Percentiles rank a stretch among this genome's conserved stretches.
Evolutionary conservation across 1,140 invertebrate genomes (phyloP).

Genomic region (Drosophila sulfurigaster): DNA sequence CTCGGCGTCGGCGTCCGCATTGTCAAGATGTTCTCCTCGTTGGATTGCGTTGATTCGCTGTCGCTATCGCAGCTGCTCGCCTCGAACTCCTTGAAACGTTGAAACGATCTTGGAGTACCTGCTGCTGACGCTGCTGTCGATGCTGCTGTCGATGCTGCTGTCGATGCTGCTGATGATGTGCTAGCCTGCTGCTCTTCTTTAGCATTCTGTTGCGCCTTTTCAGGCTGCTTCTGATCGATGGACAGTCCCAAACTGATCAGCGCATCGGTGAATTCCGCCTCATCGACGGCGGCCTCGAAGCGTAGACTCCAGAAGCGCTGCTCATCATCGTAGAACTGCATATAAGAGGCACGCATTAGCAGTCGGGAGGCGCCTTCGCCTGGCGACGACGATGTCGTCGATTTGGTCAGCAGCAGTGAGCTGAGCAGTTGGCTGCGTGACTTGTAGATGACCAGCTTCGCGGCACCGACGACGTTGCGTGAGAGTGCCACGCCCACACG

Average conservation of each 20-base stretch:
- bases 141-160: background rate
- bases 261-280: conserved; percentile 36
- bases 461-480: conserved; percentile 12
- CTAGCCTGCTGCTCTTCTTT: background rate
- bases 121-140: background rate
- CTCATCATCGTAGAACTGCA: conserved; percentile 70
- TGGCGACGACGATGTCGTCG: conserved; percentile 10
- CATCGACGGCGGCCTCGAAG: conserved; percentile 50
- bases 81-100: too few species aligned
- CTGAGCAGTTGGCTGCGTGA: conserved; percentile 31
- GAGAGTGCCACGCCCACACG: conserved; percentile 69
- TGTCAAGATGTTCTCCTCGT: background rate
- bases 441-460: conserved; percentile 68
- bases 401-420: conserved; percentile 31
- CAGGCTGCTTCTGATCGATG: conserved; percentile 19
- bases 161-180: background rate
- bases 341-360: conserved; percentile 50
- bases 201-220: background rate
- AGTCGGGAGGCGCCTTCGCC: background rate
- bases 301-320: conserved; percentile 67
- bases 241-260: conserved; percentile 16
- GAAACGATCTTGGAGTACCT: too few species aligned
- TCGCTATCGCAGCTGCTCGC: conserved; percentile 18
- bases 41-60: conserved; percentile 22
- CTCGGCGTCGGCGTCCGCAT: too few species aligned